Conservation (phyloP, 1,140 invertebrate genomes). For the Drosophila oshimai region DNA sequence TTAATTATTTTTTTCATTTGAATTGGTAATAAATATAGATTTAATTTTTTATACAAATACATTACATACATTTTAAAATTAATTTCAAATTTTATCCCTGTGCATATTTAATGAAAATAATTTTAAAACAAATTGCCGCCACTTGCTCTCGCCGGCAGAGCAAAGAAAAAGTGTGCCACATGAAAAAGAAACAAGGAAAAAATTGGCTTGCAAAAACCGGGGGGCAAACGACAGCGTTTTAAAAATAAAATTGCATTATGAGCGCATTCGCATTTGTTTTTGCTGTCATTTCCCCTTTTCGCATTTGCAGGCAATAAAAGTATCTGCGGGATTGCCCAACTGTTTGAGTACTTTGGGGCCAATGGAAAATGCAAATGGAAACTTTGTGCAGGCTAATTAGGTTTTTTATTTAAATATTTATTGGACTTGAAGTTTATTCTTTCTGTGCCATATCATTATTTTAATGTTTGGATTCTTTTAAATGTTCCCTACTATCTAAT, state of each 20-base stretch:
- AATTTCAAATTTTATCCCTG: constrained; percentile 5
- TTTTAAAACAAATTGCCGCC: constrained; percentile 74
- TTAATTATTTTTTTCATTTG: no score
- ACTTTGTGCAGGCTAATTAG: constrained; percentile 1
- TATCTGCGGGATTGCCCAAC: constrained; percentile 1
- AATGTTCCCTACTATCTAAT: background rate
- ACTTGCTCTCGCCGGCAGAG: constrained; percentile 51
- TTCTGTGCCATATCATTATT: background rate
- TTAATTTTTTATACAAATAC: no score
- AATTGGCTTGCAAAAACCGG: background rate
- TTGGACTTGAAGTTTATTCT: background rate
- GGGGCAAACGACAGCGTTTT: constrained; percentile 57
- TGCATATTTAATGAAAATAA: constrained; percentile 44
- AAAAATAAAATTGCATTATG: constrained; percentile 80
- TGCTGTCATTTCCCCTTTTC: constrained; percentile 41
- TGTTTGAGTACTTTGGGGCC: constrained; percentile 2
- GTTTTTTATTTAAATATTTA: background rate
- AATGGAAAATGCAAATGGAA: constrained; percentile 9
- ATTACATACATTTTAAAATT: background rate
- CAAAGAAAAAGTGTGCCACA: constrained; percentile 65
- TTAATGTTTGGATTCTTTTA: background rate
- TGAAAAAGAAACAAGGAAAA: constrained; percentile 23
- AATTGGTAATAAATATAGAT: no score
- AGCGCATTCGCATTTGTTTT: constrained; percentile 56
- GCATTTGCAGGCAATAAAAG: constrained; percentile 1